Conservation (phyloP, 2,888 invertebrate species). For the Pedicia rivosa region DNA sequence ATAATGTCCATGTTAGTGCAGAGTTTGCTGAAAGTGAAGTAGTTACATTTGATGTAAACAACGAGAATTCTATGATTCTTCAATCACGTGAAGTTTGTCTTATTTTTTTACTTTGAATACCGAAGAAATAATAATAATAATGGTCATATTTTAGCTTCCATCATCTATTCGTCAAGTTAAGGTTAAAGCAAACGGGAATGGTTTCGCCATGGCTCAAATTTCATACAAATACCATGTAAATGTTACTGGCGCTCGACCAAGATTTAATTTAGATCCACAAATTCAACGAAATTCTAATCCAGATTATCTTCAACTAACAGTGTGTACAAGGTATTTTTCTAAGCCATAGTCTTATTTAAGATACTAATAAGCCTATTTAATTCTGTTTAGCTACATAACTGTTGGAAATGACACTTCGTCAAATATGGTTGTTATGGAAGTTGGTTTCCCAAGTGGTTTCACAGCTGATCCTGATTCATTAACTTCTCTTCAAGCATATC, state of each 20-base stretch:
- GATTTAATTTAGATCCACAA: slow-evolving; percentile 72
- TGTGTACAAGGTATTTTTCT: slow-evolving; percentile 53
- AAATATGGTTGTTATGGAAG: slow-evolving; percentile 84
- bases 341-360: no score
- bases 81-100: slow-evolving; percentile 56
- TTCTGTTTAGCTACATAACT: no score
- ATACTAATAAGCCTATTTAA: no score
- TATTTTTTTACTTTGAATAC: no score
- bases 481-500: slow-evolving; percentile 35
- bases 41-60: slow-evolving; percentile 44
- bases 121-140: neutral
- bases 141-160: slow-evolving; percentile 21
- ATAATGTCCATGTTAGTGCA: slow-evolving; percentile 30
- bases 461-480: slow-evolving; percentile 50
- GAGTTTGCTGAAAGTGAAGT: slow-evolving; percentile 26
- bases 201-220: slow-evolving; percentile 62
- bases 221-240: slow-evolving; percentile 70
- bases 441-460: slow-evolving; percentile 82
- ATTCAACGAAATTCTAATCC: slow-evolving; percentile 65
- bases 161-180: slow-evolving; percentile 41
- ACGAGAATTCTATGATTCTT: slow-evolving; percentile 63
- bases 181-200: slow-evolving; percentile 62
- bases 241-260: slow-evolving; percentile 74
- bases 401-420: slow-evolving; percentile 39
- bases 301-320: slow-evolving; percentile 60